Conservation (phyloP, 2,797 vertebrate genomes). For the Tinamus major region DNA sequence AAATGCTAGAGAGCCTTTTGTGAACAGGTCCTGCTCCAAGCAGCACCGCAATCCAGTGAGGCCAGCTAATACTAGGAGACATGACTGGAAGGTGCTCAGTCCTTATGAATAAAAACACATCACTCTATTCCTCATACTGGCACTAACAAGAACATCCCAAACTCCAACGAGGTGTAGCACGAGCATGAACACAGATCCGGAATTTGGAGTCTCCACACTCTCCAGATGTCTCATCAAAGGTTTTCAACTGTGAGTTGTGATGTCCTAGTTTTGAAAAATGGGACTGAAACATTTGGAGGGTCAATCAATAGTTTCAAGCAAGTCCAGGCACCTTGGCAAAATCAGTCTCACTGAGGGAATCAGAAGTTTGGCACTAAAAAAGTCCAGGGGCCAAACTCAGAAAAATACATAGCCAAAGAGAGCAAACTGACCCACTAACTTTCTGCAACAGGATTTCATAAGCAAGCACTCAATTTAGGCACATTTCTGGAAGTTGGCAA, state of each 20-base stretch:
- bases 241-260: neutral
- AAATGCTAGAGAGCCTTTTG: fast-evolving
- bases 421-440: conserved; percentile 39
- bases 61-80: fast-evolving
- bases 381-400: neutral
- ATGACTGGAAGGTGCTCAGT: neutral
- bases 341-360: neutral
- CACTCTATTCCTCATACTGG: neutral
- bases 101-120: fast-evolving
- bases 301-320: neutral
- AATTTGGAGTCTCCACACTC: neutral
- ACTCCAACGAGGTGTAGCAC: too few species aligned
- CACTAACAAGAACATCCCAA: neutral
- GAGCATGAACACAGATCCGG: fast-evolving
- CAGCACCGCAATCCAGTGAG: neutral
- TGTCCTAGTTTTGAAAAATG: fast-evolving
- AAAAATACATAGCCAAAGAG: neutral
- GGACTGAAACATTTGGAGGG: fast-evolving
- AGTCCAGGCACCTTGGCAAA: neutral
- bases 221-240: too few species aligned
- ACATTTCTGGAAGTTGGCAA: neutral
- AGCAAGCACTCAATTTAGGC: neutral
- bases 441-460: neutral
- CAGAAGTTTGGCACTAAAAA: neutral
- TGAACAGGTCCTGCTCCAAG: neutral